Base-by-base conservation (phyloP, 2,797 vertebrate species). In the Sandelia bainsii region DNA sequence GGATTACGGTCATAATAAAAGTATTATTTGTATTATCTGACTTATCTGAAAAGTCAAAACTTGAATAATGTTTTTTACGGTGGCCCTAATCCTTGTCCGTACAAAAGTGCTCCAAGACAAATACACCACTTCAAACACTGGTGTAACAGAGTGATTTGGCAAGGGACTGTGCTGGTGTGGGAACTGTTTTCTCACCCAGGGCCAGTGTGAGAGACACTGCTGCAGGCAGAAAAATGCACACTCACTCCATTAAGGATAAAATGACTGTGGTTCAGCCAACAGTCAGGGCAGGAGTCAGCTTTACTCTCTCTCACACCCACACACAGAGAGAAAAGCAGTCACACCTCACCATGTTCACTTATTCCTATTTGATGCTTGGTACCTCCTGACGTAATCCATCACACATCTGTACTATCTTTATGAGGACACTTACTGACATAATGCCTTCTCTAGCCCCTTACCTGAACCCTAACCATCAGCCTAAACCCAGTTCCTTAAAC, bases 261-360 rank as follows among this genome's bases (percentile, higher is more conserved):
- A 42, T 79, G 77, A 76, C 81, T 37, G 8, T 50, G 59, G 83
- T 86, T 92, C 82, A 93, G 84, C 82, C 88, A 91, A 84, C 62
- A 88, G 85, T 86, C 79, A 89, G 65, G 27, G 19, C 29, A 74
- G 59, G 64, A 79, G 51, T 40, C 65, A 44, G 62, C 51, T 53
- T 42, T 32, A n/a, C 60, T 51, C 65, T 12, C 20, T n/a, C n/a
- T n/a, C n/a, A 45, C 37, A 58, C 42, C 34, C 73, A 54, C n/a
- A n/a, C n/a, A n/a, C n/a, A n/a, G n/a, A n/a, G n/a, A n/a, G 51
- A 59, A 22, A 46, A 48, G 66, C 49, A 59, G 57, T 53, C 22
- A 44, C 17, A 32, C 32, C n/a, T 51, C n/a, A 22, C 32, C 48
- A 51, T 20, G 40, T 39, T 14, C 46, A 52, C 32, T 4, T 8